Evolutionary conservation across 1,140 invertebrate species (phyloP).

Genomic region (Sitobion miscanthi): DNA sequence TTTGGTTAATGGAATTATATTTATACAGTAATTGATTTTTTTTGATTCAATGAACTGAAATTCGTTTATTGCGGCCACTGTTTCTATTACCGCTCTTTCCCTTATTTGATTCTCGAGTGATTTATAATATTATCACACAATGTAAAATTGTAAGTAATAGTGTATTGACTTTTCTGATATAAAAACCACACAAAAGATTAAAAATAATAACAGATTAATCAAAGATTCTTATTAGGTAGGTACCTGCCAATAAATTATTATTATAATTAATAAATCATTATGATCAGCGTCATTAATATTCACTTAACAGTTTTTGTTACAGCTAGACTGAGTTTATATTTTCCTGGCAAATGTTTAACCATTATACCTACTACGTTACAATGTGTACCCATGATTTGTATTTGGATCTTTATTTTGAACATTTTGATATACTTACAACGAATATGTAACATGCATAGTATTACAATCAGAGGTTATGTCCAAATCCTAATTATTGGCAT

Average conservation of each 20-base stretch:
- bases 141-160: neutral
- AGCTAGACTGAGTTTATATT: neutral
- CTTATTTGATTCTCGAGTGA: neutral
- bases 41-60: conserved; percentile 14
- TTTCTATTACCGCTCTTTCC: neutral
- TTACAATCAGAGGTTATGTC: too few relatives aligned
- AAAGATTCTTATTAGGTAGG: neutral
- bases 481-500: too few relatives aligned
- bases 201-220: neutral
- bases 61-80: neutral
- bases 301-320: neutral
- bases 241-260: neutral
- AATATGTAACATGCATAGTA: too few relatives aligned
- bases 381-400: neutral
- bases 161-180: neutral
- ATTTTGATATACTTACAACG: neutral
- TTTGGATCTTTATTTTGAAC: neutral
- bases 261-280: neutral
- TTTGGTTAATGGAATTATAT: neutral
- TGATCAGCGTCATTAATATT: neutral
- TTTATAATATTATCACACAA: neutral
- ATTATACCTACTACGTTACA: neutral
- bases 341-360: neutral
- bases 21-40: neutral
- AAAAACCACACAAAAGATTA: neutral